Base-by-base conservation (phyloP, 1,140 invertebrate species). In the Leptinotarsa lineolata region DNA sequence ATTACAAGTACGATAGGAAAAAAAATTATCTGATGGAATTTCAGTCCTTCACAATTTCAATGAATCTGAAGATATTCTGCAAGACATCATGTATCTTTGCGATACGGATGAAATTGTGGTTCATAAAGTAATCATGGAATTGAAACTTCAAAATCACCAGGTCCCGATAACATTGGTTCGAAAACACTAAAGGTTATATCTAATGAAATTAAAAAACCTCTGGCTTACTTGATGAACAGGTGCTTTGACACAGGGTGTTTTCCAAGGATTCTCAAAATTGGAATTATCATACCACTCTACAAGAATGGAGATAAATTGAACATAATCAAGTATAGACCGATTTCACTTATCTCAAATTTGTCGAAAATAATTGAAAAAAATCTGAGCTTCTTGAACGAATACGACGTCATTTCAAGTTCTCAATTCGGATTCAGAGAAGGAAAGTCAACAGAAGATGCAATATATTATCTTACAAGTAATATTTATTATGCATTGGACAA, bases 131-230 rank as follows among this genome's bases (percentile, higher is more conserved):
- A 54, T 54, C 48, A 54, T 54, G 48, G 48, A 54, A 54, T 54
- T 54, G 16, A 54, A 54, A 54, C 48, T 54, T 12, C 11, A 54
- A 54, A 54, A 54, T 54, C 48, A 54, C 48, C 48, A 54, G 48
- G 48, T 54, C 48, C 48, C 48, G 48, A 54, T 54, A 54, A 54
- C 48, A 16, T 54, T 54, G 16, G 48, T n/a, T n/a, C n/a, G n/a
- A n/a, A n/a, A n/a, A n/a, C n/a, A n/a, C n/a, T n/a, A n/a, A n/a
- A n/a, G n/a, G 48, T 16, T 16, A 54, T 54, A 54, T 54, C 48
- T 54, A 54, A 54, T 54, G 48, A 54, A 54, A 54, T 54, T 54
- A 54, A 54, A 54, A 54, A 54, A 54, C 48, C 48, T 54, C n/a
- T n/a, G n/a, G n/a, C n/a, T n/a, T n/a, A n/a, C n/a, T n/a, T n/a